Percentiles rank a stretch among this genome's conserved stretches.
Conservation (phyloP, 2,113 vertebrate genomes). For the Myrmophylax atrothorax region DNA sequence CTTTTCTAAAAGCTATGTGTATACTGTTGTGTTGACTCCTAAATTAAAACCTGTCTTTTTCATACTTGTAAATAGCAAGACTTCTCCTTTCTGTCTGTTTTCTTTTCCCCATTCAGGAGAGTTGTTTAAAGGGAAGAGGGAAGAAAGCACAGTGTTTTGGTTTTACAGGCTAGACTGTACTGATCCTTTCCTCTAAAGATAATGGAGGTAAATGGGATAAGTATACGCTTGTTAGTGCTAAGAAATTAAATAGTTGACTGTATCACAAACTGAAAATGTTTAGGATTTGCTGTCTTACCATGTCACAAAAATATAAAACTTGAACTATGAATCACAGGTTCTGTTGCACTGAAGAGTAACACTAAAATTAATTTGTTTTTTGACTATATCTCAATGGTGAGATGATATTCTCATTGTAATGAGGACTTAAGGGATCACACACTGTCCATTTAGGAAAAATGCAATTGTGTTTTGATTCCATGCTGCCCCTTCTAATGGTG, state of each 20-base stretch:
- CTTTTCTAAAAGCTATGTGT: background rate
- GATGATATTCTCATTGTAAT: background rate
- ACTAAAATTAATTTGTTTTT: background rate
- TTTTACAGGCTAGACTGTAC: background rate
- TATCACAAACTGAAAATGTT: background rate
- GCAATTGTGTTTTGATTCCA: background rate
- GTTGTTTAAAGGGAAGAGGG: background rate
- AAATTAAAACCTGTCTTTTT: background rate
- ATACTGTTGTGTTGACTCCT: background rate
- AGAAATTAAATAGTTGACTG: background rate
- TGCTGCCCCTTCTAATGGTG: background rate
- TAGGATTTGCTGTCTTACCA: background rate
- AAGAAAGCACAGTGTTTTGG: background rate
- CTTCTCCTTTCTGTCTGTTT: background rate
- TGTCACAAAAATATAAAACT: background rate
- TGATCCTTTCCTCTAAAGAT: background rate
- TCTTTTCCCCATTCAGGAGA: background rate
- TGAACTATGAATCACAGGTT: background rate
- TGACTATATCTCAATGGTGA: background rate
- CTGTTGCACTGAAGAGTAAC: background rate
- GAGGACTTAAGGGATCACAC: background rate
- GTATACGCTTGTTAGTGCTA: background rate
- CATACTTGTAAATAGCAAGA: background rate
- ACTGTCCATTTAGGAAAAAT: background rate
- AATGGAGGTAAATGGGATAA: background rate